Base-by-base conservation (phyloP, 2,797 vertebrate genomes). In the Odontamblyopus rebecca region DNA sequence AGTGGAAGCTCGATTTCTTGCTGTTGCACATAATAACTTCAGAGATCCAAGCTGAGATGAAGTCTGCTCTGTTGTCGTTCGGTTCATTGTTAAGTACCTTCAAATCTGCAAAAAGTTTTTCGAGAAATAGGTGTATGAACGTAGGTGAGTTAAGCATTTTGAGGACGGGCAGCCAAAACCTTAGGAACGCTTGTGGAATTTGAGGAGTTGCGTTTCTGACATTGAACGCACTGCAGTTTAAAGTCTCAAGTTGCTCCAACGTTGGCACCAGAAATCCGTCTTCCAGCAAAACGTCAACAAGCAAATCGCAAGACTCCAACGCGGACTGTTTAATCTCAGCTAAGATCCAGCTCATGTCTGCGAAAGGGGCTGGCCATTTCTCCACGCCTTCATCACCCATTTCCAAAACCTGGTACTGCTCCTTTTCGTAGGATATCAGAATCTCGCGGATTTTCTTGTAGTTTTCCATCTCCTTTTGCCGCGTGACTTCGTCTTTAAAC, bases 151-250 rank as follows among this genome's bases (percentile, higher is more conserved):
- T 95, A 56, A 98, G 91, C 61, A 89, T 85, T 86, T 94, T 95
- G 68, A 99, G 89, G 69, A 98, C 90, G 1, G 96, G 96, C 73
- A 97, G 93, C 98, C 98, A 99, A 75, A 98, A 96, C 18, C 90
- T 91, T 74, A 96, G 92, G 81, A 98, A 93, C 0, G 76, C 62
- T 16, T 82, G 91, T 70, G 96, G 95, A 59, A 99, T 72, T 71
- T 88, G 80, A 1, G 93, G 92, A 48, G 68, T 61, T 1, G 12
- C 18, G 0, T 35, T 19, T 35, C 82, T 85, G 84, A 92, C 35
- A 18, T 26, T 4, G 38, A 44, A 89, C 1, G 90, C 78, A 2
- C 93, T 84, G 63, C 97, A 94, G 81, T 94, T 92, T 32, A 99
- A 82, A 50, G 93, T 93, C 51, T 93, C 91, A 81, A 98, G 89